Percentiles rank a stretch among this genome's conserved stretches.
Conservation (phyloP, 1,140 invertebrate genomes). For the Panagrolaimus sp. region DNA sequence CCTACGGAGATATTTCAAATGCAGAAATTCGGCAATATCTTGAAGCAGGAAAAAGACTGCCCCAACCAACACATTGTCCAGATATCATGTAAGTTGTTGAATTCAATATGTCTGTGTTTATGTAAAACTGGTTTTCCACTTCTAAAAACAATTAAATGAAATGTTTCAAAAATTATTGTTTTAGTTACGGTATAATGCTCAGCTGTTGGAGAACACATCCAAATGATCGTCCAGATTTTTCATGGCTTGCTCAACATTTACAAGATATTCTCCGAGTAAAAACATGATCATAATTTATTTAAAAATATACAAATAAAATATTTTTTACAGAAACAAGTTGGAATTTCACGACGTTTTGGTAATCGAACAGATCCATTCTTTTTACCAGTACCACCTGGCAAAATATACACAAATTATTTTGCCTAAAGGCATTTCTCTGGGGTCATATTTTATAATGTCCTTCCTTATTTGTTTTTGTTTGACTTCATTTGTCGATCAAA, state of each 20-base stretch:
- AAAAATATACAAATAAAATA: not conserved
- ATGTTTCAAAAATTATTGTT: slow-evolving; percentile 17
- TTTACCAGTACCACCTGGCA: slow-evolving; percentile 7
- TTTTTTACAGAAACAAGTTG: slow-evolving; percentile 13
- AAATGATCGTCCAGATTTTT: slow-evolving; percentile 30
- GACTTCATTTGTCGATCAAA: too few relatives aligned
- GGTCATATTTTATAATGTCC: too few relatives aligned
- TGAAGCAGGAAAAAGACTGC: slow-evolving; percentile 35
- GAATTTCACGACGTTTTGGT: slow-evolving; percentile 1
- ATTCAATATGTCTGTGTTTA: too few relatives aligned
- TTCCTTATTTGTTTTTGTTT: too few relatives aligned
- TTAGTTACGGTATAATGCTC: slow-evolving; percentile 31
- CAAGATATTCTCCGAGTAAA: slow-evolving; percentile 26
- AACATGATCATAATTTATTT: not conserved
- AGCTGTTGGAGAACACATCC: slow-evolving; percentile 29
- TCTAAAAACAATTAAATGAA: slow-evolving; percentile 8
- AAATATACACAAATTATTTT: slow-evolving; percentile 14
- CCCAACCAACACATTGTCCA: slow-evolving; percentile 43
- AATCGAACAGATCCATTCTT: slow-evolving; percentile 10
- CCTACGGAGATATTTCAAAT: slow-evolving; percentile 37
- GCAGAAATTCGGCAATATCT: slow-evolving; percentile 35
- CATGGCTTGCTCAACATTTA: slow-evolving; percentile 20
- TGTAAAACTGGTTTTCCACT: not conserved
- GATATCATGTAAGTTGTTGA: slow-evolving; percentile 33
- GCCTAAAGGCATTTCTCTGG: not conserved